A percentile compares a stretch with the other conserved stretches of the same genome.
Evolutionary conservation across 30 jellyfish, hydroid and myxozoan genomes (phyloP).

Genomic region (Pelagia noctiluca): DNA sequence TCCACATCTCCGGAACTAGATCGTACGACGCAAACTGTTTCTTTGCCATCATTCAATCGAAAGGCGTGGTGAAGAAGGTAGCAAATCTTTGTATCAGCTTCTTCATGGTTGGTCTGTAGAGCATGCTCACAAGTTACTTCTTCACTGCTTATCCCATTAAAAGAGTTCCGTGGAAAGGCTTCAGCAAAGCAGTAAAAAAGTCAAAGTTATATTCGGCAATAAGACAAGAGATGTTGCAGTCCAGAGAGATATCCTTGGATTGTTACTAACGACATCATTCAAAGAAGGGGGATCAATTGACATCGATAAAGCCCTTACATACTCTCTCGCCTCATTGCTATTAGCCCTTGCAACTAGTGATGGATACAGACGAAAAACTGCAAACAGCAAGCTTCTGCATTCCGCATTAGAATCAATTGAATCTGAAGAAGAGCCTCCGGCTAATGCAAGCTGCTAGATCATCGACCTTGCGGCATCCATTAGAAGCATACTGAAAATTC

Average conservation of each 20-base stretch:
- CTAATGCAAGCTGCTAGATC: slow-evolving; percentile 23
- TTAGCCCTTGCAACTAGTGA: slow-evolving; percentile 21
- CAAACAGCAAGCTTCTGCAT: slow-evolving; percentile 21
- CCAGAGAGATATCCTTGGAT: neutral
- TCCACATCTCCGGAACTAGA: too few species aligned
- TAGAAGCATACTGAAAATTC: slow-evolving; percentile 1
- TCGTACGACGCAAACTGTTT: too few species aligned
- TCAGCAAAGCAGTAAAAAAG: neutral
- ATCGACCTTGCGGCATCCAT: slow-evolving; percentile 22
- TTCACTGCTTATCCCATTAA: too few species aligned
- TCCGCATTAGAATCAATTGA: neutral
- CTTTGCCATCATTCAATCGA: too few species aligned
- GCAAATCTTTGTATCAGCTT: too few species aligned
- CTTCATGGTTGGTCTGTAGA: too few species aligned
- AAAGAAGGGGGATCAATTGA: neutral
- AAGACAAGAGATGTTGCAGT: neutral
- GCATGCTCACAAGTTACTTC: too few species aligned
- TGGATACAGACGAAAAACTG: slow-evolving; percentile 41
- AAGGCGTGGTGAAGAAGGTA: too few species aligned
- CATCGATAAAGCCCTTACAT: slow-evolving; percentile 47
- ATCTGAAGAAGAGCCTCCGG: slow-evolving; percentile 4
- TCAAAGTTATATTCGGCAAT: neutral
- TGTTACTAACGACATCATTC: neutral
- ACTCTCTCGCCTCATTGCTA: slow-evolving; percentile 40
- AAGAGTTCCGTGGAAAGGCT: slow-evolving; percentile 21